Conservation (phyloP, 2,113 vertebrate genomes). For the Podiceps cristatus region DNA sequence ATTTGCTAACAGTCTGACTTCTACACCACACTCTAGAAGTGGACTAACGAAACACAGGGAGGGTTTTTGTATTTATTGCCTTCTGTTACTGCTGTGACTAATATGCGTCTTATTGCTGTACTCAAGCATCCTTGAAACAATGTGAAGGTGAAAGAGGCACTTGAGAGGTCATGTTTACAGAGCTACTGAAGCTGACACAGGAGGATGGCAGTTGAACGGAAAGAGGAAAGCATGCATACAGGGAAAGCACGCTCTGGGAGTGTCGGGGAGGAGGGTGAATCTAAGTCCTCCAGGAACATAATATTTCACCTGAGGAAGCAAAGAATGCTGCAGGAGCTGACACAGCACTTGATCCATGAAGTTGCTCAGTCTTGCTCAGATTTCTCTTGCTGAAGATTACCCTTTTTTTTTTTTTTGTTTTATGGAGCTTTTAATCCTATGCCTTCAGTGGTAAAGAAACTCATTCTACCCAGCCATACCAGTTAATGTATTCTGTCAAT, state of each 20-base stretch:
- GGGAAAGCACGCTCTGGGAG: not conserved
- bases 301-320: not conserved
- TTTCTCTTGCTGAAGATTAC: not conserved
- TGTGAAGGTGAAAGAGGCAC: not conserved
- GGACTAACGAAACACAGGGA: not conserved
- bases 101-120: not conserved
- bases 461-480: not conserved
- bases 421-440: not conserved
- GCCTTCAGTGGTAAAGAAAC: not conserved
- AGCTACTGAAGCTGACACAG: not conserved
- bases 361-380: not conserved
- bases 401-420: not conserved
- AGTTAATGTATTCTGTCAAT: not conserved
- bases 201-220: not conserved
- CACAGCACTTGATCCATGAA: not conserved
- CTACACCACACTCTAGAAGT: not conserved
- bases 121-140: not conserved
- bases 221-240: not conserved
- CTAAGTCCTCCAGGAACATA: not conserved
- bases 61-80: not conserved
- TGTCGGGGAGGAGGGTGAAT: not conserved
- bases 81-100: not conserved
- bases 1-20: not conserved
- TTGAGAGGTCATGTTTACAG: not conserved
- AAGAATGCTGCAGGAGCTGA: not conserved